Conservation (phyloP, 37 sponge, comb jelly and placozoan species). For the Theonella swinhoei region DNA sequence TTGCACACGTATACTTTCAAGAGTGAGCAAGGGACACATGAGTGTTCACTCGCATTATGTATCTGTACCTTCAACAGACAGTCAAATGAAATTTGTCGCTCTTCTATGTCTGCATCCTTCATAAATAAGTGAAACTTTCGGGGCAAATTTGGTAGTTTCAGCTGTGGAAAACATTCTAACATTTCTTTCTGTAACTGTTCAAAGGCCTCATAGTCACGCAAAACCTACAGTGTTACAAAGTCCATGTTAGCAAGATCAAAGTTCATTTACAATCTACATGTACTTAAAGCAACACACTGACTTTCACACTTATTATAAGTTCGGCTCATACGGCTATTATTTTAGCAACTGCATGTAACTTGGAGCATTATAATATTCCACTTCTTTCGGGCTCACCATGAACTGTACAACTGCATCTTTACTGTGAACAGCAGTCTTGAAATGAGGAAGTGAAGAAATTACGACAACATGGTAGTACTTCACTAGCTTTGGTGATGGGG, state of each 20-base stretch:
- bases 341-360: too few species aligned
- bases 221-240: conserved; percentile 31
- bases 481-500: conserved; percentile 48
- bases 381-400: conserved; percentile 47
- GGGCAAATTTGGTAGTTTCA: conserved; percentile 63
- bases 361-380: not conserved
- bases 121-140: conserved; percentile 60
- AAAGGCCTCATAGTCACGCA: conserved; percentile 63
- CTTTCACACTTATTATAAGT: too few species aligned
- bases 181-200: conserved; percentile 70
- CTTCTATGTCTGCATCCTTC: conserved; percentile 51
- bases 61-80: conserved; percentile 51
- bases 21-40: too few species aligned
- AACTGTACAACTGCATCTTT: conserved; percentile 73
- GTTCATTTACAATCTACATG: too few species aligned
- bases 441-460: conserved; percentile 58
- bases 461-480: conserved; percentile 80
- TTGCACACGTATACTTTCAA: too few species aligned
- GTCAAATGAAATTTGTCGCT: conserved; percentile 68
- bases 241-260: too few species aligned
- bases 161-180: conserved; percentile 31
- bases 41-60: too few species aligned
- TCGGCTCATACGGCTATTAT: too few species aligned
- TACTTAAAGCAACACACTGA: too few species aligned
- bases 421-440: conserved; percentile 59